These are phyloP conservation scores for Ceyx cyanopectus DNA, from an alignment of 2,113 vertebrate species.

Conservation along the genomic window DNA sequence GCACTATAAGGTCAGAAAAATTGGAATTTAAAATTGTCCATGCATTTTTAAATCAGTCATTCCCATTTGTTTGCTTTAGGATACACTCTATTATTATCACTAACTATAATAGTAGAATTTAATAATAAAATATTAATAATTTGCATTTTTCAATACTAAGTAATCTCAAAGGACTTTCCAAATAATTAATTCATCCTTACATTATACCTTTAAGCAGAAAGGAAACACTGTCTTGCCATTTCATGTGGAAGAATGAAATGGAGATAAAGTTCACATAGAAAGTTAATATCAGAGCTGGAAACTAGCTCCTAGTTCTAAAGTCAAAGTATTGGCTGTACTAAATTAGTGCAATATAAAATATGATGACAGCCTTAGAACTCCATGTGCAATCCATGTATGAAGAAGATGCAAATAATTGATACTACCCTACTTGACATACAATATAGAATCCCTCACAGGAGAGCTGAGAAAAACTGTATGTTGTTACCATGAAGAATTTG, in stretches of 20 bases:
- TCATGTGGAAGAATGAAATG: background rate
- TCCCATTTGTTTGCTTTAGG: slow-evolving; percentile 9
- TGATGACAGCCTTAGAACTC: background rate
- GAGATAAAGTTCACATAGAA: background rate
- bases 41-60: background rate
- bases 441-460: background rate
- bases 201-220: too few species aligned
- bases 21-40: background rate
- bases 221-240: background rate
- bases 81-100: background rate
- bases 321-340: rapidly evolving
- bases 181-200: too few species aligned
- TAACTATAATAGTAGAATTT: background rate
- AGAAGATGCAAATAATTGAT: slow-evolving; percentile 1
- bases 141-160: too few species aligned
- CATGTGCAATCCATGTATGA: background rate
- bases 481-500: background rate
- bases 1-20: background rate
- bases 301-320: background rate
- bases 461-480: background rate
- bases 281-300: background rate
- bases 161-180: too few species aligned
- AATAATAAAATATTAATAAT: too few species aligned
- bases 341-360: background rate
- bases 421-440: background rate